Evolutionary conservation across 2,113 vertebrate species (phyloP).

Genomic region (Jacana jacana): DNA sequence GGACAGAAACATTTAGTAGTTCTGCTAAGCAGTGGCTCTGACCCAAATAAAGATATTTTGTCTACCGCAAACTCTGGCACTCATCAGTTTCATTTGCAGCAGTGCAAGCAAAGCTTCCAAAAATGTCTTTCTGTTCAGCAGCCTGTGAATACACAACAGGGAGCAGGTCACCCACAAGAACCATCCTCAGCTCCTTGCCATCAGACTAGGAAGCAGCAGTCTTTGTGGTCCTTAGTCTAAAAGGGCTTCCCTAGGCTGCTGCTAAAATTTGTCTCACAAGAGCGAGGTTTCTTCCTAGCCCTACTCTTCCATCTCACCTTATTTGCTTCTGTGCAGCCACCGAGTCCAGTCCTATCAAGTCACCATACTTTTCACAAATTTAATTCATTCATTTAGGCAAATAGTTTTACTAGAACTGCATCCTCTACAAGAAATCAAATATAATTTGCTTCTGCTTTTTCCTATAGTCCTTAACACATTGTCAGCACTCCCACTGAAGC

Average conservation of each 20-base stretch:
- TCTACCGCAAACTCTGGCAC: neutral
- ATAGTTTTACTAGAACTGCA: neutral
- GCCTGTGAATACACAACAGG: neutral
- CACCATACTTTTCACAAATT: neutral
- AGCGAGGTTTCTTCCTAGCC: neutral
- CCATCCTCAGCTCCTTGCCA: neutral
- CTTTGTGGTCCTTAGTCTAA: neutral
- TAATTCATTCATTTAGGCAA: neutral
- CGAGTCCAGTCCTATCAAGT: accelerated
- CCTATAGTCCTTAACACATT: neutral
- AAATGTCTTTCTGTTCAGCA: neutral
- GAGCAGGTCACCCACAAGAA: neutral
- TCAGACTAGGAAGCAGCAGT: neutral
- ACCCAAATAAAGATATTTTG: neutral
- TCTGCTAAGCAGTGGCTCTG: neutral
- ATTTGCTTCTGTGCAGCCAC: neutral
- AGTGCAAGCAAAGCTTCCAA: neutral
- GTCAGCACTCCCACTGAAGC: neutral
- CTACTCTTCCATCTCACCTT: neutral
- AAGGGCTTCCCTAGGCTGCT: neutral
- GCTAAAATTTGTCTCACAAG: neutral
- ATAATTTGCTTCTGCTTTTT: neutral
- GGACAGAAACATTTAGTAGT: neutral
- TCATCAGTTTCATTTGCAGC: neutral
- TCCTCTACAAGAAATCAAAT: neutral